Evolutionary conservation across 2,113 vertebrate species (phyloP).

Genomic region (Etheostoma cragini): DNA sequence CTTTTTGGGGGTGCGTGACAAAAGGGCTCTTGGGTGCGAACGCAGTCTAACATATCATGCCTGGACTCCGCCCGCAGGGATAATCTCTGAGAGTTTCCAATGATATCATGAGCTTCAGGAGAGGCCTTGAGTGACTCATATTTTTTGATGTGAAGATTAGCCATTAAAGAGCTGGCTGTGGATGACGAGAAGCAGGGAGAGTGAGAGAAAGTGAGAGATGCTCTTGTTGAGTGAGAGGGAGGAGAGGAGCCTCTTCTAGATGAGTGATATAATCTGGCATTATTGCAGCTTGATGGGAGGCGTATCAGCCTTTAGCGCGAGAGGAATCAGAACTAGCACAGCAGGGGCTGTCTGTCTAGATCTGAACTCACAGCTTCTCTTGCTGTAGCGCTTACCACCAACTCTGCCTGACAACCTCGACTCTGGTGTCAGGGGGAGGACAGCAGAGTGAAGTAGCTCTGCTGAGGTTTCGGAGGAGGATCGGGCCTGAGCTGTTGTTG

Average conservation of each 20-base stretch:
- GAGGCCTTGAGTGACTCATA: slow-evolving; percentile 71
- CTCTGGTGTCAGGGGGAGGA: slow-evolving; percentile 62
- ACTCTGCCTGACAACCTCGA: slow-evolving; percentile 72
- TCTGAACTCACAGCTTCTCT: slow-evolving; percentile 66
- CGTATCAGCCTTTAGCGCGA: slow-evolving; percentile 62
- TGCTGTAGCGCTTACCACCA: slow-evolving; percentile 54
- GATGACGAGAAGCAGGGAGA: slow-evolving; percentile 52
- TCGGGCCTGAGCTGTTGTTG: slow-evolving; percentile 41
- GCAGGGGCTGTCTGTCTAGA: slow-evolving; percentile 73
- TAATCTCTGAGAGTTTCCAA: slow-evolving; percentile 60
- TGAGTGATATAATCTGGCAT: slow-evolving; percentile 78
- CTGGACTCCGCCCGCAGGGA: slow-evolving; percentile 58
- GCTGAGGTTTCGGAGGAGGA: slow-evolving; percentile 52
- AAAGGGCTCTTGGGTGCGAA: slow-evolving; percentile 53
- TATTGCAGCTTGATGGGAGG: slow-evolving; percentile 77
- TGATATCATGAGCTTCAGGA: slow-evolving; percentile 75
- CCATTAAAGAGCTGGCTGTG: slow-evolving; percentile 52
- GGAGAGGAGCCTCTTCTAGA: slow-evolving; percentile 66
- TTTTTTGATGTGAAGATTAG: slow-evolving; percentile 75
- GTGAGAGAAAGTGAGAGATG: slow-evolving; percentile 56
- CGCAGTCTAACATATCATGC: slow-evolving; percentile 30
- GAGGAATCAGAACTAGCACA: slow-evolving; percentile 72
- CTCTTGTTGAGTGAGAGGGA: slow-evolving; percentile 54
- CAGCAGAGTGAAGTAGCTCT: slow-evolving; percentile 44
- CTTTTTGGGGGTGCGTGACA: slow-evolving; percentile 75